These are phyloP conservation scores for Takifugu bimaculatus DNA, from an alignment of 2,113 vertebrate species.

Conservation along the genomic window DNA sequence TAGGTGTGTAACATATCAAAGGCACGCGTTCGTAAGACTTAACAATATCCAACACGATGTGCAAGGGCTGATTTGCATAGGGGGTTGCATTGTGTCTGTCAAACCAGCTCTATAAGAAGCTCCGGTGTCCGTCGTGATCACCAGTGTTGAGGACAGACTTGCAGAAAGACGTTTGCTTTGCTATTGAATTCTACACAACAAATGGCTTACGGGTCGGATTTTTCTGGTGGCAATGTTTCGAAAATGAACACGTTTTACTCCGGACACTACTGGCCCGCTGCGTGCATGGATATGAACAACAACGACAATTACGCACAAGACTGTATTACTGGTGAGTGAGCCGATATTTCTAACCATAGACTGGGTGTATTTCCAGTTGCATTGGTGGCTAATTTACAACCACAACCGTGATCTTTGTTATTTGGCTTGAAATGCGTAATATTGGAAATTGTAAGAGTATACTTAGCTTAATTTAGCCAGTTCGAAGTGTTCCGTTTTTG, in stretches of 20 bases:
- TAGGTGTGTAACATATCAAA: conserved; percentile 55
- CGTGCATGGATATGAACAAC: conserved; percentile 9
- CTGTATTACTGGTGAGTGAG: conserved; percentile 40
- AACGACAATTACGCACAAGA: conserved; percentile 16
- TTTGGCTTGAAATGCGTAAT: too few species aligned
- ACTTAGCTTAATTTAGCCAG: too few species aligned
- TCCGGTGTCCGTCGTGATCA: background rate
- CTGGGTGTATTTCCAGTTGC: background rate
- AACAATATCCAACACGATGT: conserved; percentile 11
- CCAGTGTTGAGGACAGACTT: conserved; percentile 1
- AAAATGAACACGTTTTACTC: conserved; percentile 31
- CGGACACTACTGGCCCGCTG: conserved; percentile 32
- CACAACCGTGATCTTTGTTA: too few species aligned
- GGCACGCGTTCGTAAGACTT: conserved; percentile 39
- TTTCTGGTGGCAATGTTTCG: background rate
- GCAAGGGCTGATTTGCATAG: conserved; percentile 2
- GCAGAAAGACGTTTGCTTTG: background rate
- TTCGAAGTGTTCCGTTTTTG: too few species aligned
- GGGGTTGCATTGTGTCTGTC: conserved; percentile 1
- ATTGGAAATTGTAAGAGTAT: too few species aligned
- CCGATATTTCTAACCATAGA: background rate
- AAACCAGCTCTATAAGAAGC: conserved; percentile 42
- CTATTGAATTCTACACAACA: background rate
- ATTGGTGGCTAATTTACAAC: too few species aligned
- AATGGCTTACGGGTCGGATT: conserved; percentile 46